phyloP scores from a whole-genome alignment of 2,888 invertebrate genomes.

The Coleophora deauratella region DNA sequence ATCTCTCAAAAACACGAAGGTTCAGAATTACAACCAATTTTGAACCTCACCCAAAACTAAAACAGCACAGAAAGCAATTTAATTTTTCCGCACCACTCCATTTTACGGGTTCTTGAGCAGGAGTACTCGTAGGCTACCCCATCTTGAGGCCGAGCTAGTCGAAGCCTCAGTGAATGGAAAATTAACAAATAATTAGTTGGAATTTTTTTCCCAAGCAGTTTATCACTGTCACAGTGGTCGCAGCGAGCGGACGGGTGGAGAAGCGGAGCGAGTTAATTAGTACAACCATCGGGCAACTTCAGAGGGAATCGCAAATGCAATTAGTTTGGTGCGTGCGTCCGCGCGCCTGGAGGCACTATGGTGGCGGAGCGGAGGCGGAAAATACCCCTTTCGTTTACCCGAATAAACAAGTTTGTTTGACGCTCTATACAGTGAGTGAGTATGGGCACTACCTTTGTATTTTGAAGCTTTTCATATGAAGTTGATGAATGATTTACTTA shows the following conservation, averaged over 20 bases:
- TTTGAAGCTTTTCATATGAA: too few species aligned
- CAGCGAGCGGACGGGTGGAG: conserved; percentile 13
- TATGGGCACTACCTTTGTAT: neutral
- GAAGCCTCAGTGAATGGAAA: neutral
- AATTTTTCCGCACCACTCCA: too few species aligned
- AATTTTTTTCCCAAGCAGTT: conserved; percentile 2
- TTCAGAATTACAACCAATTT: too few species aligned
- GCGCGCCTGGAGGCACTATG: conserved; percentile 21
- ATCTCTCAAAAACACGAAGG: too few species aligned
- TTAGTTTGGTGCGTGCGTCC: conserved; percentile 51
- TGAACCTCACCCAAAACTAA: too few species aligned
- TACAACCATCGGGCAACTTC: conserved; percentile 29
- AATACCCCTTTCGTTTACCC: conserved; percentile 16
- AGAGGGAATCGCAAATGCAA: conserved; percentile 64
- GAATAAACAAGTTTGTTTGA: conserved; percentile 7
- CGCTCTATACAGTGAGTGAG: too few species aligned
- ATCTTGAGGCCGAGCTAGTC: too few species aligned
- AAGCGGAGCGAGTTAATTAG: conserved; percentile 49
- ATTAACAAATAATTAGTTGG: conserved; percentile 5
- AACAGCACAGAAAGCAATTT: too few species aligned
- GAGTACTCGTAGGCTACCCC: too few species aligned
- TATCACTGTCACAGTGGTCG: conserved; percentile 17
- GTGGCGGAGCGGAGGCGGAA: neutral
- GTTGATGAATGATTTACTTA: too few species aligned
- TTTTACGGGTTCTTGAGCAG: too few species aligned